Evolutionary conservation across 1,140 invertebrate species (phyloP).

Genomic region (Drosophila ironensis): DNA sequence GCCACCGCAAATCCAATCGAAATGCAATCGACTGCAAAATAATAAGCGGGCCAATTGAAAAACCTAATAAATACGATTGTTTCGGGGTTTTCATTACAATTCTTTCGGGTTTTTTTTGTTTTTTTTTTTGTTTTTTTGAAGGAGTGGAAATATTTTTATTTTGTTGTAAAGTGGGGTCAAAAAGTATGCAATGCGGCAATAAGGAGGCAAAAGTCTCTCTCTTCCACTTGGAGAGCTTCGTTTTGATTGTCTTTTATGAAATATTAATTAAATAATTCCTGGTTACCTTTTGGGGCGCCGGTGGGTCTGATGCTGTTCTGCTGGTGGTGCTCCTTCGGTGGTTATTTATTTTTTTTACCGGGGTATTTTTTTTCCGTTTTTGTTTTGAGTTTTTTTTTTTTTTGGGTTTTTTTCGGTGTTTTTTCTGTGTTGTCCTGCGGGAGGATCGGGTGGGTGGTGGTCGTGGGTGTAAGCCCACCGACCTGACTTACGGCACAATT

Average conservation of each 20-base stretch:
- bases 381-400: background rate
- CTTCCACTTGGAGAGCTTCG: constrained; percentile 21
- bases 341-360: background rate
- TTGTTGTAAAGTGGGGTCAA: too few species aligned
- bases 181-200: constrained; percentile 27
- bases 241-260: constrained; percentile 32
- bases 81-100: too few species aligned
- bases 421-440: too few species aligned
- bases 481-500: constrained; percentile 75
- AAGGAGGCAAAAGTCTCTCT: constrained; percentile 9
- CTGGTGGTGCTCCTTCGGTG: constrained; percentile 9
- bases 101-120: too few species aligned
- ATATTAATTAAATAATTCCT: constrained; percentile 50
- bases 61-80: background rate
- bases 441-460: too few species aligned
- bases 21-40: constrained; percentile 62
- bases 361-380: background rate
- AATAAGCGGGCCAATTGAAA: constrained; percentile 28
- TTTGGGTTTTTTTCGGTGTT: constrained; percentile 21
- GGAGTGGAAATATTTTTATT: too few species aligned
- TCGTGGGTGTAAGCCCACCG: constrained; percentile 60
- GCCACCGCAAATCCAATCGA: constrained; percentile 57
- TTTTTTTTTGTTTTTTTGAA: too few species aligned
- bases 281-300: constrained; percentile 50
- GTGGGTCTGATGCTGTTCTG: constrained; percentile 5